Conservation (phyloP, 2,888 invertebrate species). For the Sinhomidia bicolor region DNA sequence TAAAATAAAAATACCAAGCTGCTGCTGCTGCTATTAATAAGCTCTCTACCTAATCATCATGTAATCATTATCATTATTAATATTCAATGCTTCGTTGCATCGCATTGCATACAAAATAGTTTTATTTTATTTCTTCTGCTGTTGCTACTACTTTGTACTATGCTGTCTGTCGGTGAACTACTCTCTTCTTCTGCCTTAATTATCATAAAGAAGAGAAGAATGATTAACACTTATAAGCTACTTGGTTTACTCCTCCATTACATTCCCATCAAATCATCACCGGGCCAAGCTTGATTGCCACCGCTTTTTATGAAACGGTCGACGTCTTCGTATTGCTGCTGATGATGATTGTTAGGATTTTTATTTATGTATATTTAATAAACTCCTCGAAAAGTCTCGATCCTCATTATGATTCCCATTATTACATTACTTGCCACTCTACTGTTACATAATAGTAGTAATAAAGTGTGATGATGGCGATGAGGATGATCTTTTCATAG, state of each 20-base stretch:
- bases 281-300: not conserved
- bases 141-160: not conserved
- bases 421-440: not conserved
- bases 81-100: constrained; percentile 50
- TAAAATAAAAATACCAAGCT: too few relatives aligned
- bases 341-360: not conserved
- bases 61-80: constrained; percentile 53
- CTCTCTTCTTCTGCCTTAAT: not conserved
- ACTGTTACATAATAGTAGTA: constrained; percentile 3
- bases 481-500: constrained; percentile 4
- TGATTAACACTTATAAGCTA: constrained; percentile 41
- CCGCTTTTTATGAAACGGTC: not conserved
- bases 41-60: constrained; percentile 56
- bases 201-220: not conserved
- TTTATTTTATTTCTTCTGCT: constrained; percentile 5
- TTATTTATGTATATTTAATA: constrained; percentile 32
- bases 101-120: not conserved
- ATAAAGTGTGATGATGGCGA: too few relatives aligned
- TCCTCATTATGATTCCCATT: not conserved
- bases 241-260: constrained; percentile 70
- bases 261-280: constrained; percentile 59
- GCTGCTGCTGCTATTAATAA: not conserved
- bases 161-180: not conserved
- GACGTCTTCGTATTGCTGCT: not conserved
- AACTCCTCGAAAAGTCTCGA: not conserved